A percentile compares a stretch with the other conserved stretches of the same genome.
These are phyloP conservation scores for Aplodontia rufa DNA, from an alignment of 2,113 vertebrate species.

Conservation along the genomic window DNA sequence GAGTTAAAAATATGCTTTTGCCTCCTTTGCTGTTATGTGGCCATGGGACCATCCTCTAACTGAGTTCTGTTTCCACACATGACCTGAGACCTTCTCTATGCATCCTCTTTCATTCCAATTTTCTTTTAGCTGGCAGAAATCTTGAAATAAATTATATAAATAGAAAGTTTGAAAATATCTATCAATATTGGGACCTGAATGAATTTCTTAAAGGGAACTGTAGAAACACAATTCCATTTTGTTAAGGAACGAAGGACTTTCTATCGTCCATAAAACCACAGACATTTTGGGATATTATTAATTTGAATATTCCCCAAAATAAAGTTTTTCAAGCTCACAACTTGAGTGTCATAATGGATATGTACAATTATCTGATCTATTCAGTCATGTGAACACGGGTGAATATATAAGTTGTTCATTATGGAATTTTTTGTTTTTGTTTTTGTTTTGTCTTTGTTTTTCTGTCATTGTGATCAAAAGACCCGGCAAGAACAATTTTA, in stretches of 20 bases:
- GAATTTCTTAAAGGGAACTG: background rate
- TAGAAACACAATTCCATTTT: background rate
- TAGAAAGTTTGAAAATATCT: background rate
- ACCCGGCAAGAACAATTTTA: too few species aligned
- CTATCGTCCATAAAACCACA: background rate
- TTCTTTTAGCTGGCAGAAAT: background rate
- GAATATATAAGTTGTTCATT: accelerated
- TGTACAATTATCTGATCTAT: background rate
- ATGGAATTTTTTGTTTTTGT: background rate
- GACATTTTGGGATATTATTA: background rate
- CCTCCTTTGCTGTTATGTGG: background rate
- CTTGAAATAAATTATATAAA: background rate
- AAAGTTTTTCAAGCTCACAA: background rate
- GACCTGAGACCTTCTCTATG: background rate
- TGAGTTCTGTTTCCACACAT: background rate
- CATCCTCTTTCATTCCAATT: background rate
- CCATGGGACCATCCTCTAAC: background rate
- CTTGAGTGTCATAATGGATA: background rate
- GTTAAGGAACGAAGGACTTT: background rate
- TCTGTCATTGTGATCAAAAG: too few species aligned
- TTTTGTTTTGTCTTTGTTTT: background rate
- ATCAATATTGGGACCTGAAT: background rate
- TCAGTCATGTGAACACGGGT: background rate
- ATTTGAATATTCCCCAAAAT: background rate
- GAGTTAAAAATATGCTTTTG: background rate